Evolutionary conservation across 37 sponge, comb jelly and placozoan species (phyloP), one percentile per base, ranked within the genome.

Genomic region (Agelas oroides): DNA sequence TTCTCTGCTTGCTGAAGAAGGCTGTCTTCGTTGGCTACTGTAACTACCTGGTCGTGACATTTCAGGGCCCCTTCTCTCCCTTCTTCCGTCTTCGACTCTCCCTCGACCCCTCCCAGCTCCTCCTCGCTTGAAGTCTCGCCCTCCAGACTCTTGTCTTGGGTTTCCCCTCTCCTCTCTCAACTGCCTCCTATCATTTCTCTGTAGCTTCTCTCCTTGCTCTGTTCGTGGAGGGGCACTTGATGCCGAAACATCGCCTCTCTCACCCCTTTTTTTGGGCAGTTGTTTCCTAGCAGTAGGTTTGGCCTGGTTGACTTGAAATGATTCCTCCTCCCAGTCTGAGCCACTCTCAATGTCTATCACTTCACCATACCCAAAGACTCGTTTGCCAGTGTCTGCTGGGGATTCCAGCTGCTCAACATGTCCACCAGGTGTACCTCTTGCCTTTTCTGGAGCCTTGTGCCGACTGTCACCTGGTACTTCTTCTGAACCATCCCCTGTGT

Each of bases 331-430:
- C 64, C 56, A 84, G 46, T 89, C 90, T 1, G 84, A 64, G 13
- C 36, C 79, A 60, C 90, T 89, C 33, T 76, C 71, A 20, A 89
- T 78, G 59, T 89, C 85, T 11, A 64, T 40, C 54, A 88, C 59
- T 57, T 81, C 70, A 57, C 53, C 19, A 54, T 81, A 88, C 28
- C 73, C 82, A 14, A 33, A 25, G 35, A 37, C 75, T 59, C 61
- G 41, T 2, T 52, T 39, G 31, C 38, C 23, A 19, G 27, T 70
- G 25, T 53, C 30, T 21, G 35, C 40, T 12, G n/a, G 62, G 62
- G 14, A 2, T 61, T 69, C 70, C 5, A 11, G 20, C 20, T 31
- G 20, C 70, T 69, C 70, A 69, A 5, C 35, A 30, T 31, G 23
- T 32, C 27, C 12, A 5, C 3, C 70, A 30, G 37, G 70, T 19